Conservation (phyloP, 92 coral and sea anemone genomes). For the Zoanthus sociatus region DNA sequence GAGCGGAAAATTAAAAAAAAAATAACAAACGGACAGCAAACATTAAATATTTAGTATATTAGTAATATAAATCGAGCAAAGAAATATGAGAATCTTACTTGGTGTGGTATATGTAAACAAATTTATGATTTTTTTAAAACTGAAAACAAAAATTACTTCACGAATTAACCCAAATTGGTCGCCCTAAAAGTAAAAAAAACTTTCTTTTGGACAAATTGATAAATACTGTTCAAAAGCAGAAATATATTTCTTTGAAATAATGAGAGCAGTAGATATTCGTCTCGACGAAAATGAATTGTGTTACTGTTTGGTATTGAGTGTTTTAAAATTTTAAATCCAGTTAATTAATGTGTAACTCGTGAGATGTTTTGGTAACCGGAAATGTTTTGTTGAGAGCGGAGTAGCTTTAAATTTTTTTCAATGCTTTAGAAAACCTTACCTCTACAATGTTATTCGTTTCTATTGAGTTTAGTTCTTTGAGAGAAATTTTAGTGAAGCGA, state of each 20-base stretch:
- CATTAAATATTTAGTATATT: too few relatives aligned
- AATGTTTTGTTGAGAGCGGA: constrained; percentile 11
- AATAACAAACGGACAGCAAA: too few relatives aligned
- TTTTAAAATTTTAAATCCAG: background rate
- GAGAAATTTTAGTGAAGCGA: too few relatives aligned
- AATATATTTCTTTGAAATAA: background rate
- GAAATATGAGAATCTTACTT: too few relatives aligned
- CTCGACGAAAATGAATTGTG: background rate
- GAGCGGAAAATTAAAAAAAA: too few relatives aligned
- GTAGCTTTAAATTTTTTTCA: too few relatives aligned
- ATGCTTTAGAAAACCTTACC: background rate
- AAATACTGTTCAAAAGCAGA: too few relatives aligned
- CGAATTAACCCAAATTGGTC: background rate
- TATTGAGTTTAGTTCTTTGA: background rate
- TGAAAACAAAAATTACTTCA: background rate
- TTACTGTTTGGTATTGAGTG: background rate
- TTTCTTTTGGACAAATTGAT: background rate
- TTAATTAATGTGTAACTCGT: background rate
- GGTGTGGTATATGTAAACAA: too few relatives aligned
- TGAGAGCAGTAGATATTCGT: background rate
- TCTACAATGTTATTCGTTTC: background rate
- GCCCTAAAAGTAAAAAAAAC: background rate
- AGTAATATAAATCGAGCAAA: too few relatives aligned
- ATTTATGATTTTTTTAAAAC: background rate
- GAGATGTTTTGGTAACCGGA: constrained; percentile 31